Percentiles rank a stretch among this genome's conserved stretches.
These are phyloP conservation scores for Tethya wilhelma DNA, from an alignment of 37 sponge, comb jelly and placozoan species.

Conservation along the genomic window DNA sequence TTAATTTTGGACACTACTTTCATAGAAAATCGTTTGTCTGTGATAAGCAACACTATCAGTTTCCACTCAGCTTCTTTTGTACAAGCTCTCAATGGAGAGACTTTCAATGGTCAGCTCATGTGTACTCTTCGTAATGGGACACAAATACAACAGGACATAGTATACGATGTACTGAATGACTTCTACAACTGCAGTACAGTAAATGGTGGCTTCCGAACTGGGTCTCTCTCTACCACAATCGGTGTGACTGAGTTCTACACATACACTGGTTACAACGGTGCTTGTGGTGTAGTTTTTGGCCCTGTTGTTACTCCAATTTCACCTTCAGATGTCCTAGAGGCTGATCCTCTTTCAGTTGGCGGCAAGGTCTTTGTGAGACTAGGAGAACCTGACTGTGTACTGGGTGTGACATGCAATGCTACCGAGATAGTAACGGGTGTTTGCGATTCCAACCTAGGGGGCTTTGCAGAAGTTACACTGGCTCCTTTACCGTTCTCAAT, in stretches of 20 bases:
- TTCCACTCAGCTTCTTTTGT: constrained; percentile 52
- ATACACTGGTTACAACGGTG: constrained; percentile 65
- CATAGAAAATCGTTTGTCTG: not conserved
- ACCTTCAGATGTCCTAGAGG: constrained; percentile 4
- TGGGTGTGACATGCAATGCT: constrained; percentile 22
- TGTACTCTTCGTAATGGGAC: constrained; percentile 52
- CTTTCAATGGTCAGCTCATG: constrained; percentile 38
- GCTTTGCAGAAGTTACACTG: constrained; percentile 21
- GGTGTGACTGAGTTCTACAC: constrained; percentile 37
- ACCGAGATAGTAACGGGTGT: not conserved
- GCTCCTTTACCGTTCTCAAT: constrained; percentile 38
- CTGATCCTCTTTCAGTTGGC: constrained; percentile 75
- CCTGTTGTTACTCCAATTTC: constrained; percentile 28
- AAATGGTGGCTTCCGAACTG: constrained; percentile 73
- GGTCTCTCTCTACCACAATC: constrained; percentile 55
- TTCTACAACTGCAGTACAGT: constrained; percentile 51
- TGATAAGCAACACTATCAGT: constrained; percentile 38
- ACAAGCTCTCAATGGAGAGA: constrained; percentile 68
- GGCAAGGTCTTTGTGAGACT: constrained; percentile 54
- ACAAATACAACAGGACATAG: constrained; percentile 1
- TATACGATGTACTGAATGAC: constrained; percentile 52
- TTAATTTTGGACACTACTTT: constrained; percentile 57
- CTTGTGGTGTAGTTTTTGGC: constrained; percentile 65
- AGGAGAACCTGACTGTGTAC: constrained; percentile 35
- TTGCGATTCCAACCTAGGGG: constrained; percentile 55